phyloP scores from a whole-genome alignment of 1,140 invertebrate genomes.

The Drosophila eugracilis region DNA sequence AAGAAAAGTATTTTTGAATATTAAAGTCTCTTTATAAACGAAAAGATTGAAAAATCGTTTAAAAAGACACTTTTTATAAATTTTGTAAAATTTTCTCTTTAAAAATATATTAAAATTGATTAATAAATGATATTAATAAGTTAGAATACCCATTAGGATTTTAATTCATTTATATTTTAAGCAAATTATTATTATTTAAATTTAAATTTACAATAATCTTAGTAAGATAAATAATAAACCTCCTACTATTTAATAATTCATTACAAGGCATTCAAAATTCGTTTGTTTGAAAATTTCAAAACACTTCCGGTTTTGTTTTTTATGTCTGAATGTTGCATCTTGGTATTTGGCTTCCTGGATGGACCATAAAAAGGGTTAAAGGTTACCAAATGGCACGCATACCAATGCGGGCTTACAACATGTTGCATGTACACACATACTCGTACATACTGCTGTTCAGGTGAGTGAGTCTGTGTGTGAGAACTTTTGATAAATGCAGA shows the following conservation, averaged over 20 bases:
- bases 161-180: no score
- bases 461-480: background rate
- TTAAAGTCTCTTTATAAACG: no score
- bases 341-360: constrained; percentile 12
- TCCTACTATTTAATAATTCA: background rate
- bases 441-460: constrained; percentile 1
- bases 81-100: no score
- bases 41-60: no score
- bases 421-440: constrained; percentile 26
- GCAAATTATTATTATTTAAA: no score
- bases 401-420: constrained; percentile 23
- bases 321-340: constrained; percentile 9
- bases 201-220: no score
- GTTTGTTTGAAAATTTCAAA: background rate
- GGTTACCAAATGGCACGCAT: constrained; percentile 24
- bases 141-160: no score
- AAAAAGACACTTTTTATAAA: no score
- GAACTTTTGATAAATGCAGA: constrained; percentile 52
- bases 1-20: no score
- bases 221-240: no score
- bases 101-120: no score
- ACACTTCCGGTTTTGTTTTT: background rate
- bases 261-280: background rate
- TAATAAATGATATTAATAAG: no score
- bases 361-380: constrained; percentile 43